Conservation (phyloP, 2,113 vertebrate species). For the Tor tambroides region DNA sequence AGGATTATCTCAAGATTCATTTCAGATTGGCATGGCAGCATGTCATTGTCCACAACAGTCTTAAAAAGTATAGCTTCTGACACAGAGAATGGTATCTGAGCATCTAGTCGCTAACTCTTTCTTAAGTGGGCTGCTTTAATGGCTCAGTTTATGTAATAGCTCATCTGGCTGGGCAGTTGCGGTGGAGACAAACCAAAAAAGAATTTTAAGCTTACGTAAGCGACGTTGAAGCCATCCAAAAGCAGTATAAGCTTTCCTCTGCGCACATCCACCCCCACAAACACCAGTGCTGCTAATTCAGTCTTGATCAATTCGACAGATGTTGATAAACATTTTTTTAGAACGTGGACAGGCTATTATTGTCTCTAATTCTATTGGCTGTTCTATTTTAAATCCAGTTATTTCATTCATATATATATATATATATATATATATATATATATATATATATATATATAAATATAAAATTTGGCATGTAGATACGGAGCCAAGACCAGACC, state of each 20-base stretch:
- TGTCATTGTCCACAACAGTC: no score
- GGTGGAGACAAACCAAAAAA: conserved; percentile 45
- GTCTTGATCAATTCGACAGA: conserved; percentile 25
- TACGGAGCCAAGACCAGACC: neutral
- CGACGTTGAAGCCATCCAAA: conserved; percentile 3
- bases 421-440: no score
- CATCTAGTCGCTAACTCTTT: neutral
- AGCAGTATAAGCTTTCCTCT: conserved; percentile 16
- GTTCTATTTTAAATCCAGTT: neutral
- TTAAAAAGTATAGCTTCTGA: neutral
- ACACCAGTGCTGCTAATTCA: conserved; percentile 5
- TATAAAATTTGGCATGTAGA: neutral
- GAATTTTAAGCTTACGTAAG: conserved; percentile 50
- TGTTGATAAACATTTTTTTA: neutral
- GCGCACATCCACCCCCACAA: conserved; percentile 34
- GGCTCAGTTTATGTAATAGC: conserved; percentile 36
- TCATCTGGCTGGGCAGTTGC: conserved; percentile 36
- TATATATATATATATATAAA: no score
- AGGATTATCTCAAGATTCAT: neutral
- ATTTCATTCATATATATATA: no score
- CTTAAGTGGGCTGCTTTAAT: conserved; percentile 24
- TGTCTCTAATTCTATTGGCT: neutral
- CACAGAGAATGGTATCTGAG: neutral
- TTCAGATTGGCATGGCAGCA: neutral
- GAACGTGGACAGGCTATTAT: neutral